A percentile compares a stretch with the other conserved stretches of the same genome.
These are phyloP conservation scores for Dinomys branickii DNA, from an alignment of 2,113 vertebrate species.

Conservation along the genomic window DNA sequence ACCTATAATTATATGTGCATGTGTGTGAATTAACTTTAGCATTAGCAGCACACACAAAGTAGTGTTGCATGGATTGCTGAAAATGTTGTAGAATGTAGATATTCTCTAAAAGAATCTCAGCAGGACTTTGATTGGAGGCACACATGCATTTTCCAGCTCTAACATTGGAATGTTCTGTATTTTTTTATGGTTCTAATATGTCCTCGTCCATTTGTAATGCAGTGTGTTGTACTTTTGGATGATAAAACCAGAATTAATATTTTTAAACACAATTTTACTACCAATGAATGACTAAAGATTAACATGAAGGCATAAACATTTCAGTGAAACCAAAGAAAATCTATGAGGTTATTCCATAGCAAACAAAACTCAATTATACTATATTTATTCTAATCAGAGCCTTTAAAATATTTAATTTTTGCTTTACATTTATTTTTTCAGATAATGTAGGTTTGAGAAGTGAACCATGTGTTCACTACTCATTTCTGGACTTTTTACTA, in stretches of 20 bases:
- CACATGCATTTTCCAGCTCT: conserved; percentile 80
- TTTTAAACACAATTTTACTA: conserved; percentile 60
- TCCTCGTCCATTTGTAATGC: conserved; percentile 74
- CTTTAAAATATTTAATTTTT: conserved; percentile 63
- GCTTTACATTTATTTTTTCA: conserved; percentile 68
- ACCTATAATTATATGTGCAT: conserved; percentile 70
- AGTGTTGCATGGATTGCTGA: conserved; percentile 45
- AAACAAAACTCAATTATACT: conserved; percentile 64
- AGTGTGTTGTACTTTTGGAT: conserved; percentile 68
- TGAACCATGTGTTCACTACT: conserved; percentile 77
- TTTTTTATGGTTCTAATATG: conserved; percentile 74
- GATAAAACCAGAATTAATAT: conserved; percentile 67
- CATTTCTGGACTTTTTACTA: conserved; percentile 75
- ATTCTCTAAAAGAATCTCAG: conserved; percentile 38
- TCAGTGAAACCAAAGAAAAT: conserved; percentile 73
- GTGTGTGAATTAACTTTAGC: conserved; percentile 56
- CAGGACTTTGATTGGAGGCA: conserved; percentile 68
- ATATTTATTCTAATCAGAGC: conserved; percentile 67
- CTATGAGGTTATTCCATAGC: conserved; percentile 44
- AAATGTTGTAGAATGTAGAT: conserved; percentile 26
- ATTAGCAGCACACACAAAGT: conserved; percentile 55
- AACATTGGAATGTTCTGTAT: conserved; percentile 79
- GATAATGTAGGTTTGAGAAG: conserved; percentile 79
- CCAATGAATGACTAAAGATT: conserved; percentile 69
- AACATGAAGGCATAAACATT: conserved; percentile 76